These are phyloP conservation scores for Oncorhynchus masou DNA, from an alignment of 2,113 vertebrate species.

Conservation along the genomic window DNA sequence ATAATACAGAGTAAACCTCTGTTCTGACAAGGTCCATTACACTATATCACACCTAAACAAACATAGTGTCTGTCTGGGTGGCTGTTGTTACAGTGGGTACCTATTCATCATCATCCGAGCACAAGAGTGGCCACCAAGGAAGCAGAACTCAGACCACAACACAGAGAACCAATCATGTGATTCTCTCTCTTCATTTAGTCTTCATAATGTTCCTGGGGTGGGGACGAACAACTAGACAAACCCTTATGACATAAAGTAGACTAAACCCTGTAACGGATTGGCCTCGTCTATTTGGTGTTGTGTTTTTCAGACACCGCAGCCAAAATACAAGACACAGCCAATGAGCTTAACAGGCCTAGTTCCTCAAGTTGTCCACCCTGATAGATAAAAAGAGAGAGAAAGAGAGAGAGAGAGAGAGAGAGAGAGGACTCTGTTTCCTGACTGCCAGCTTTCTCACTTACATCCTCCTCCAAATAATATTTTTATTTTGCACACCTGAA, in stretches of 20 bases:
- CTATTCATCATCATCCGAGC: background rate
- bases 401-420: background rate
- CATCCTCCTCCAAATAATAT: conserved; percentile 23
- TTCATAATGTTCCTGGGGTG: background rate
- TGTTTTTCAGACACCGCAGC: conserved; percentile 40
- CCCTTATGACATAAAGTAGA: background rate
- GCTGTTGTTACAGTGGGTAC: background rate
- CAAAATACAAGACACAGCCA: conserved; percentile 21
- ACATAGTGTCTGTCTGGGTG: too few relatives aligned
- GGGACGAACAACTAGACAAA: background rate
- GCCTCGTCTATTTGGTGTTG: conserved; percentile 45
- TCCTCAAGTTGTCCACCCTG: conserved; percentile 15
- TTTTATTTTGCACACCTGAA: conserved; percentile 7
- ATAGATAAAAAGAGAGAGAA: conserved; percentile 15
- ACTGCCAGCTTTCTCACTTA: conserved; percentile 4
- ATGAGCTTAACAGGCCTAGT: conserved; percentile 42
- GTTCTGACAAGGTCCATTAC: background rate
- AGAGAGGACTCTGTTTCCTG: too few relatives aligned
- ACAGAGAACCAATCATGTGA: too few relatives aligned
- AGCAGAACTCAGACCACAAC: background rate
- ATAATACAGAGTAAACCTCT: background rate
- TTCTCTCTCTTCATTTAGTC: background rate
- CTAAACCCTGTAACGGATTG: background rate
- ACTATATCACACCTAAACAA: background rate
- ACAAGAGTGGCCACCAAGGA: background rate